A percentile compares a stretch with the other conserved stretches of the same genome.
Conservation (phyloP, 1,140 invertebrate species). For the Sitobion miscanthi region DNA sequence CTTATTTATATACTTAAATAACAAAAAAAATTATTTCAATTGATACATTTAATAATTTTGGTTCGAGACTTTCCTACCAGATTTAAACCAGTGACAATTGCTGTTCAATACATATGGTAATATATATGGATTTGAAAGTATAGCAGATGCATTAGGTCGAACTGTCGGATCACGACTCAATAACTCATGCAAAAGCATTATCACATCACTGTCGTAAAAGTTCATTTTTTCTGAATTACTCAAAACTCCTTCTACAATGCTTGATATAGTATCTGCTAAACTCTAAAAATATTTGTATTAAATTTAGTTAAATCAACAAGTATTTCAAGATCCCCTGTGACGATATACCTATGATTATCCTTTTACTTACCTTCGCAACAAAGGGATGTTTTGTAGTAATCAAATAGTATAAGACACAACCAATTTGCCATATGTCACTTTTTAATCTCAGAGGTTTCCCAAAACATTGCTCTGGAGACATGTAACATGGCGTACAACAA, state of each 20-base stretch:
- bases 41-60: not conserved
- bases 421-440: constrained; percentile 86
- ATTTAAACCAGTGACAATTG: constrained; percentile 26
- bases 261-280: constrained; percentile 55
- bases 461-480: constrained; percentile 84
- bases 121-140: constrained; percentile 57
- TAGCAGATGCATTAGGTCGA: constrained; percentile 50
- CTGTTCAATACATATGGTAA: constrained; percentile 52
- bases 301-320: not conserved
- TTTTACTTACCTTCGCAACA: constrained; percentile 61
- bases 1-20: not conserved
- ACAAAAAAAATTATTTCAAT: not conserved
- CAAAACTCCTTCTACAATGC: constrained; percentile 57
- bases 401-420: constrained; percentile 83
- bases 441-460: constrained; percentile 76
- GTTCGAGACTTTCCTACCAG: not conserved
- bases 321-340: not conserved
- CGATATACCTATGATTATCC: not conserved
- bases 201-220: constrained; percentile 50
- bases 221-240: constrained; percentile 12
- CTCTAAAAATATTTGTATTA: constrained; percentile 52
- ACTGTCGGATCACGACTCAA: constrained; percentile 56
- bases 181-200: constrained; percentile 53
- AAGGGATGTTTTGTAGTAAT: constrained; percentile 70
- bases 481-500: constrained; percentile 83